Base-by-base conservation (phyloP, 2,888 invertebrate genomes). In the Apodemia duryi region DNA sequence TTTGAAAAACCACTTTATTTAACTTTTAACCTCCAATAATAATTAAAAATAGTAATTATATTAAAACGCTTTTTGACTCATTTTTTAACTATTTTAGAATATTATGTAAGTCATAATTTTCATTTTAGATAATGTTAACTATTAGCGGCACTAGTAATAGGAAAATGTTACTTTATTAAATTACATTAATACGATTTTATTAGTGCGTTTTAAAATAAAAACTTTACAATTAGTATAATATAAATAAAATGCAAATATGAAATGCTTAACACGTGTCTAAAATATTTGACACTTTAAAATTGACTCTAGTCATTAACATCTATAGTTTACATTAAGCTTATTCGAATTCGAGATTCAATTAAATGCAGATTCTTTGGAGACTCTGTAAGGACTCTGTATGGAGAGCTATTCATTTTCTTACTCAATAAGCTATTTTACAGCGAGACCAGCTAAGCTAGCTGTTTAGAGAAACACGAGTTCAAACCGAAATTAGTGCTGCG, bases 251-350 rank as follows among this genome's bases (percentile, higher is more conserved):
- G 67, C 68, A 68, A 65, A 63, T 68, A 66, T 67, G 65, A 69
- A 69, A 69, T 70, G 70, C 71, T 71, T 72, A 76, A 80, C 81
- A 78, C 67, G 80, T 80, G 79, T 80, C 81, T 67, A 81, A 81
- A 82, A 83, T n/a, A 81, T 85, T 86, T 86, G 85, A 85, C 85
- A 86, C 85, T 78, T 79, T 74, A 70, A 72, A 73, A 73, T 71
- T 70, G 72, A 73, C 72, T 67, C 65, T 66, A 43, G 62, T 57
- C 63, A 52, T 61, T 51, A 41, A 52, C 28, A n/a, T 29, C 9
- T 61, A 61, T 32, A 35, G 21, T 21, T 21, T 21, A 21, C 21
- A 21, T 21, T 21, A 21, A 21, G 13, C 11, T 60, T 65, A 29
- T 38, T 61, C n/a, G 28, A 38, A 35, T 51, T 61, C 13, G 32